Evolutionary conservation across 64 coral and sea anemone genomes (phyloP), one percentile per base, ranked within the genome.

Genomic region (Stichodactyla mertensii): DNA sequence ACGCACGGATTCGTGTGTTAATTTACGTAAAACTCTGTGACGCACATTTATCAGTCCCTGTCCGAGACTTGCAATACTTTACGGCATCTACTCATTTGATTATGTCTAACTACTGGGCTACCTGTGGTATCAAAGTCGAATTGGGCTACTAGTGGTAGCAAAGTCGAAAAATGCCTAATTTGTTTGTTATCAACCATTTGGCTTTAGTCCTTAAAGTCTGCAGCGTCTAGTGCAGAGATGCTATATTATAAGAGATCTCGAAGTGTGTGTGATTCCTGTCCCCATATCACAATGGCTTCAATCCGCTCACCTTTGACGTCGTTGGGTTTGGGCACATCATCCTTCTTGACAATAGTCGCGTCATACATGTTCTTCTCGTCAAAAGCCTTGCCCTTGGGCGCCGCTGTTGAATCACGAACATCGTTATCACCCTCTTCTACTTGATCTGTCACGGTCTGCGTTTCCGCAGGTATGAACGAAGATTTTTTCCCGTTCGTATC

Each of bases 311-410:
- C 83, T 85, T 15, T 85, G 83, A 61, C 83, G 55, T 85, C 83
- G 22, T 85, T 24, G 6, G 83, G 83, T 62, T 64, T 85, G 53
- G 94, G 94, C 61, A 96, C 86, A 86, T 86, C 85, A 22, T 83
- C 92, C 64, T 96, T 96, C 94, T 96, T 96, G 86, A 96, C 94
- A 86, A 92, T 93, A 77, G 90, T 93, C 69, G 94, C 82, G 89
- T 96, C 94, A 88, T 96, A 96, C 77, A 96, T 66, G 60, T 85
- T 54, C 66, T 87, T 85, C 55, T 92, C 91, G 79, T 87, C 86
- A 86, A 91, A 91, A 45, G 77, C 81, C 64, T 87, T 71, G 67
- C 10, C 69, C 26, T 78, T 77, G 51, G 69, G 86, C 23, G 86
- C 86, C 20, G 69, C 69, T 78, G 77, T 88, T 2, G 91, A 92